Evolutionary conservation across 1,140 invertebrate species (phyloP).

Genomic region (Camponotus vicinus): DNA sequence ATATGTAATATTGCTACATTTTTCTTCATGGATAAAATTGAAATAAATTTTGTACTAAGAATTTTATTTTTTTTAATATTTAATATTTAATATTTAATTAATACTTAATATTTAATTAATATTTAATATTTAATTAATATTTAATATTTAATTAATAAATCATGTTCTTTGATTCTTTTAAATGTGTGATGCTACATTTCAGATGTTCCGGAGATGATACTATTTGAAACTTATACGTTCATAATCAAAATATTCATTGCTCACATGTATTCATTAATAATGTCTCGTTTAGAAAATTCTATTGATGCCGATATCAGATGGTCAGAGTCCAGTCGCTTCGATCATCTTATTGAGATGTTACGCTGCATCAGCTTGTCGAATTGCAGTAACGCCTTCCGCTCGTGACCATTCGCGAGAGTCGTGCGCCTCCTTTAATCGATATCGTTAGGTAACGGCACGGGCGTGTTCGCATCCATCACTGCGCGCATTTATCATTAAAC

Average conservation of each 20-base stretch:
- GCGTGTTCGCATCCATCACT: slow-evolving; percentile 64
- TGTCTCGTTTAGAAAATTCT: background rate
- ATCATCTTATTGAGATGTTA: slow-evolving; percentile 41
- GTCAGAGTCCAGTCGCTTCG: background rate
- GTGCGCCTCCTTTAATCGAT: slow-evolving; percentile 60
- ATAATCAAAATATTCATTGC: slow-evolving; percentile 1
- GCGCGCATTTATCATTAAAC: slow-evolving; percentile 60
- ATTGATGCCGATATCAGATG: background rate
- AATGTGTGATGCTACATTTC: background rate
- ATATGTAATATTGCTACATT: background rate
- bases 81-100: background rate
- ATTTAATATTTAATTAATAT: background rate
- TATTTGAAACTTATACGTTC: background rate
- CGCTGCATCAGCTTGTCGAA: slow-evolving; percentile 22
- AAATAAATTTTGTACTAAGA: background rate
- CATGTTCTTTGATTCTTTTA: background rate
- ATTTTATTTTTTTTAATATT: background rate
- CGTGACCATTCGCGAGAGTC: slow-evolving; percentile 5
- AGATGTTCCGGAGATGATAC: background rate
- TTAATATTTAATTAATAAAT: slow-evolving; percentile 5
- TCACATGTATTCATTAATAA: slow-evolving; percentile 2
- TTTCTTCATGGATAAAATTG: slow-evolving; percentile 8
- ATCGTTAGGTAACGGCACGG: slow-evolving; percentile 55
- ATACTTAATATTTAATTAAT: background rate
- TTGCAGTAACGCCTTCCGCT: slow-evolving; percentile 7